A percentile compares a stretch with the other conserved stretches of the same genome.
These are phyloP conservation scores for Caenorhabditis latens DNA, from an alignment of 1,140 invertebrate genomes.

Conservation along the genomic window DNA sequence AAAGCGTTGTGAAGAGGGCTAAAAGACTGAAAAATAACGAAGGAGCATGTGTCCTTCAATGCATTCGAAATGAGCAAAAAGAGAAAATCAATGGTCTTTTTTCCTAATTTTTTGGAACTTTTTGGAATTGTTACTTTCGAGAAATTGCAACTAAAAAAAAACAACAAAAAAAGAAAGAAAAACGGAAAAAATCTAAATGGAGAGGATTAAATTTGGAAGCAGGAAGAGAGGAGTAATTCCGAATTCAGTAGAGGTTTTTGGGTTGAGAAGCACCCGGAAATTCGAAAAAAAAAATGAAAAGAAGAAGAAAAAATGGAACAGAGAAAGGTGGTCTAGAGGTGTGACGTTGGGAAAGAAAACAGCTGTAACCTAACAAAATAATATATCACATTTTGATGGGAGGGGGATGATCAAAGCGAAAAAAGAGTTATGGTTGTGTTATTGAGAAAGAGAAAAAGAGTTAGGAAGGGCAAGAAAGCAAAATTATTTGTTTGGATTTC, in stretches of 20 bases:
- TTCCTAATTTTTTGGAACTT: slow-evolving; percentile 5
- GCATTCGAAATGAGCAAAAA: slow-evolving; percentile 23
- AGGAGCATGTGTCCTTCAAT: slow-evolving; percentile 23
- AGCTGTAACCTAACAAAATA: slow-evolving; percentile 37
- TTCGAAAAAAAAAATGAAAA: background rate
- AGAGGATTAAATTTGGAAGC: slow-evolving; percentile 2
- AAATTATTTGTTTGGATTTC: slow-evolving; percentile 49
- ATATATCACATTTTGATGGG: slow-evolving; percentile 27
- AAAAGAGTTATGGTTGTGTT: slow-evolving; percentile 46
- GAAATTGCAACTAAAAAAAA: background rate
- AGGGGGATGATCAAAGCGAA: background rate
- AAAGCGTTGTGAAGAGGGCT: background rate
- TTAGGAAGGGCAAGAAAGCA: background rate
- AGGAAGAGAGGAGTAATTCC: background rate
- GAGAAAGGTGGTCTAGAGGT: background rate
- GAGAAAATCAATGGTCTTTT: background rate
- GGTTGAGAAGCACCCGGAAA: background rate
- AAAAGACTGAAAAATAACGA: background rate
- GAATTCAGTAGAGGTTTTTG: background rate
- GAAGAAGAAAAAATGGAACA: background rate
- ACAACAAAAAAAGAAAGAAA: background rate
- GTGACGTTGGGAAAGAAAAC: slow-evolving; percentile 44
- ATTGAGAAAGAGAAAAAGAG: background rate
- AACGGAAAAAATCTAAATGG: background rate
- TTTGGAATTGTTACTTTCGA: background rate